Base-by-base conservation (phyloP, 2,113 vertebrate genomes). In the Notarius lentiginosus region DNA sequence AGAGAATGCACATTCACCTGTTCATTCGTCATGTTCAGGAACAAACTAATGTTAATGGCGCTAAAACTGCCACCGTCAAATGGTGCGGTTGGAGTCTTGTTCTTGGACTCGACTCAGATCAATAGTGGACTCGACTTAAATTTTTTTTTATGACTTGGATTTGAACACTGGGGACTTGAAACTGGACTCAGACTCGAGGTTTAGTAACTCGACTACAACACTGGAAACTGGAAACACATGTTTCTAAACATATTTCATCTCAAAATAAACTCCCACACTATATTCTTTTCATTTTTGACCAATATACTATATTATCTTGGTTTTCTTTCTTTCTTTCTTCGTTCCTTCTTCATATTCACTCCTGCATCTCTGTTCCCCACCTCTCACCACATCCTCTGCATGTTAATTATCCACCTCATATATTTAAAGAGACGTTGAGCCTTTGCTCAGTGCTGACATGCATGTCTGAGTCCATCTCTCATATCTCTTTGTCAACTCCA, bases 371-470 rank as follows among this genome's bases (percentile, higher is more conserved):
- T 47, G 56, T 22, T 75, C n/a, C 27, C 53, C 41, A 66, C 58
- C 79, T 47, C 79, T 63, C 34, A 22, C n/a, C 5, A 9, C 49
- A 70, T 34, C 70, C 47, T 9, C 34, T 58, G 77, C 30, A n/a
- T 41, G 53, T 30, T 68, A 68, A 55, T 88, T 34, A 87, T 83
- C 86, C 85, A 73, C 61, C 83, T 83, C 91, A 79, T 93, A 93
- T 93, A 93, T 93, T 93, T 94, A 88, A 92, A 88, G 83, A 93
- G 79, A 89, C 87, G 82, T 82, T 89, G 86, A 92, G 92, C 91
- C 91, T 90, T 82, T 83, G 82, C 85, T 83, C 85, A 87, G 89
- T 88, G 88, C 90, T 88, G 87, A 90, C 89, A 91, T 91, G 84
- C 47, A 17, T 76, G n/a, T 60, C 22, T 51, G 17, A 85, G 27